Conservation (phyloP, 2,797 vertebrate species). For the Zenarchopterus dispar region DNA sequence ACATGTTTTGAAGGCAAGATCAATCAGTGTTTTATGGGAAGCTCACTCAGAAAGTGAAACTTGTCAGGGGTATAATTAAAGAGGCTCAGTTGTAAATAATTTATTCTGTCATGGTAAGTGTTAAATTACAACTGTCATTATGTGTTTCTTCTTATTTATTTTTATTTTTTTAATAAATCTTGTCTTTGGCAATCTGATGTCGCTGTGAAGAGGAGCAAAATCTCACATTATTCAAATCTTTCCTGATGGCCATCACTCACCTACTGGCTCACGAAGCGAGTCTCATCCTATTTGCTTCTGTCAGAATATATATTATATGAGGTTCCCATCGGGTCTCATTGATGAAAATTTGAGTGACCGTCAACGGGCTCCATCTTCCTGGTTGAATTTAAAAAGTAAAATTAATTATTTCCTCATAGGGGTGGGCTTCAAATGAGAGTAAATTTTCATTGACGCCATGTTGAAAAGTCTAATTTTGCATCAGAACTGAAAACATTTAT, state of each 20-base stretch:
- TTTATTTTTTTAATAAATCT: not conserved
- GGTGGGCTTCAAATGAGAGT: too few species aligned
- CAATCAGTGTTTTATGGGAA: not conserved
- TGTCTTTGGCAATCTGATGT: not conserved
- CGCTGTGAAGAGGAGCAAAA: not conserved
- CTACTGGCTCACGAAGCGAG: not conserved
- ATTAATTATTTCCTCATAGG: too few species aligned
- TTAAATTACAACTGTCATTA: not conserved
- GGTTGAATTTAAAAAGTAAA: too few species aligned
- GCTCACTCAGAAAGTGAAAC: not conserved
- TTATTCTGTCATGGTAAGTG: not conserved
- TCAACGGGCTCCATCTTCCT: too few species aligned
- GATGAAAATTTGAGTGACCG: not conserved
- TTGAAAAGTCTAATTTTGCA: too few species aligned
- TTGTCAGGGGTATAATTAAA: constrained; percentile 5
- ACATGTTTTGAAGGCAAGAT: not conserved
- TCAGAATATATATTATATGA: not conserved
- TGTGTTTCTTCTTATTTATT: constrained; percentile 2
- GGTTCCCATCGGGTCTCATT: not conserved
- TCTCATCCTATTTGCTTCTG: not conserved
- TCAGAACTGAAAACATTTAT: too few species aligned
- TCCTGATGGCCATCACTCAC: not conserved
- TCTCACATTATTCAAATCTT: constrained; percentile 12
- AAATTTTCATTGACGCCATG: too few species aligned
- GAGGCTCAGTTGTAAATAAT: not conserved